Evolutionary conservation across 2,888 invertebrate species (phyloP).

Genomic region (Aphelenchoides bicaudatus): DNA sequence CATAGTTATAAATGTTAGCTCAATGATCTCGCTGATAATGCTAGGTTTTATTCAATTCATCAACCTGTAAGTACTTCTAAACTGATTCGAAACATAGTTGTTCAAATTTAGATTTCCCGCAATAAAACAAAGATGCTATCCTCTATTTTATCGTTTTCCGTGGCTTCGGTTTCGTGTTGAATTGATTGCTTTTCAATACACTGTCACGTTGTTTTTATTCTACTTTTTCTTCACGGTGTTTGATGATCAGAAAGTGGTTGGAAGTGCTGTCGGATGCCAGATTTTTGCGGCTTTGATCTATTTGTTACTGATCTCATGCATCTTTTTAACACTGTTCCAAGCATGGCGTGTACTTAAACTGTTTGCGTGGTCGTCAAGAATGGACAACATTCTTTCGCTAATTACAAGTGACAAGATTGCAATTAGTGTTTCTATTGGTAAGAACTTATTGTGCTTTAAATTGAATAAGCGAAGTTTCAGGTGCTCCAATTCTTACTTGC

Average conservation of each 20-base stretch:
- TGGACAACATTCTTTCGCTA: not conserved
- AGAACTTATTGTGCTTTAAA: not conserved
- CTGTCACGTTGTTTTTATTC: not conserved
- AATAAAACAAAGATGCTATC: not conserved
- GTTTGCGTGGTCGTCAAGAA: not conserved
- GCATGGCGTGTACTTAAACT: slow-evolving; percentile 6
- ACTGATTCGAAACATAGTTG: not conserved
- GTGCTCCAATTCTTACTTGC: not conserved
- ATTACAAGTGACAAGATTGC: not conserved
- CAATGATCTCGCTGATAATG: not conserved
- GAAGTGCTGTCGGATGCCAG: slow-evolving; percentile 34
- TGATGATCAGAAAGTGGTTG: slow-evolving; percentile 29
- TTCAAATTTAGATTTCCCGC: not conserved
- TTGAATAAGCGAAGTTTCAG: not conserved
- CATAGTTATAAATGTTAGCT: not conserved
- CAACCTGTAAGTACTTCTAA: slow-evolving; percentile 2
- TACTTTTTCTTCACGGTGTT: slow-evolving; percentile 16
- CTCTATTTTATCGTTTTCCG: not conserved
- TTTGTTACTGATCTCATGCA: slow-evolving; percentile 28
- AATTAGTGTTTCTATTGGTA: not conserved
- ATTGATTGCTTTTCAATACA: not conserved
- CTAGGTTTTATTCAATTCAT: not conserved
- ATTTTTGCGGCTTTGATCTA: slow-evolving; percentile 39
- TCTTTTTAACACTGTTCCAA: slow-evolving; percentile 21
- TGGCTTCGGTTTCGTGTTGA: not conserved